Conservation (phyloP, 2,113 vertebrate species). For the Neoarius graeffei region DNA sequence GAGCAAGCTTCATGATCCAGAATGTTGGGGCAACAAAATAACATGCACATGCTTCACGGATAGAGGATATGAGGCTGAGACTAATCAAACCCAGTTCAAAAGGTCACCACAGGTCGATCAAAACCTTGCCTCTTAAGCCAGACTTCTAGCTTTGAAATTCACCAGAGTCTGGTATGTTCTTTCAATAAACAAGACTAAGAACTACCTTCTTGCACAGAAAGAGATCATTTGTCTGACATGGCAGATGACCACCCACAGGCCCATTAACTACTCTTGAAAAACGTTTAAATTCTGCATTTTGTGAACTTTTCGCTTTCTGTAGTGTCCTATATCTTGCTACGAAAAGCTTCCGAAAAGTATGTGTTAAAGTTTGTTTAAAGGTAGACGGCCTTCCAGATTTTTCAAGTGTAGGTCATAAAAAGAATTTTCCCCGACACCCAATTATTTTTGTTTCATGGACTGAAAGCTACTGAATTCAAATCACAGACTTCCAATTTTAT, state of each 20-base stretch:
- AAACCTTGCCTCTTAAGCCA: not conserved
- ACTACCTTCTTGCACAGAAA: not conserved
- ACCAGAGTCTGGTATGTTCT: not conserved
- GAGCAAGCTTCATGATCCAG: not conserved
- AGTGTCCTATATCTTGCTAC: not conserved
- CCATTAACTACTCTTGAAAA: not conserved
- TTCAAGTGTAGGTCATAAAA: too few species aligned
- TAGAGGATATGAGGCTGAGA: not conserved
- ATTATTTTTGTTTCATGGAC: too few species aligned
- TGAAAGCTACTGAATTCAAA: too few species aligned
- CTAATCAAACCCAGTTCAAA: slow-evolving; percentile 7
- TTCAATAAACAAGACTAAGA: not conserved
- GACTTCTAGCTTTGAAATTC: not conserved
- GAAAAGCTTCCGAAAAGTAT: not conserved
- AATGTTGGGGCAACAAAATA: not conserved
- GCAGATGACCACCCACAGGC: slow-evolving; percentile 4
- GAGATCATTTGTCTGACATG: not conserved
- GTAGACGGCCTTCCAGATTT: too few species aligned
- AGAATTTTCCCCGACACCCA: too few species aligned
- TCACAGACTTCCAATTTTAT: too few species aligned
- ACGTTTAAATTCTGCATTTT: not conserved
- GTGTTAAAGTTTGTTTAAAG: not conserved
- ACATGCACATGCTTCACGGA: too few species aligned
- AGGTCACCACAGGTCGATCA: slow-evolving; percentile 2
- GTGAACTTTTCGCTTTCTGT: not conserved